A percentile compares a stretch with the other conserved stretches of the same genome.
Conservation (phyloP, 2,888 invertebrate genomes). For the Bhutanitis thaidina region DNA sequence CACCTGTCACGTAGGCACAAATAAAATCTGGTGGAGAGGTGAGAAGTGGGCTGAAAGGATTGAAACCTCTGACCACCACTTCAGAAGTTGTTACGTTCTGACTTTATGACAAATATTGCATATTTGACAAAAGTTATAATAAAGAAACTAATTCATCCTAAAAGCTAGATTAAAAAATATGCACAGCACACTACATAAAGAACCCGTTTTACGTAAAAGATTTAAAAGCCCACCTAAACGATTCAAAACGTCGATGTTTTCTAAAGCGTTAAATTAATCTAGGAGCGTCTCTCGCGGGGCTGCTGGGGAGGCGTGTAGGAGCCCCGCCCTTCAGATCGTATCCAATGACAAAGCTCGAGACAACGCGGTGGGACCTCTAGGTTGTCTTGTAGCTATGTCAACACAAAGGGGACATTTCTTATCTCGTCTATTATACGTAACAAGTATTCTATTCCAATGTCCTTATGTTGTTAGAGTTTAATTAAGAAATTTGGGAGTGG, state of each 20-base stretch:
- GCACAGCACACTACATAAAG: neutral
- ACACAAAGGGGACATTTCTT: neutral
- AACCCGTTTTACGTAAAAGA: neutral
- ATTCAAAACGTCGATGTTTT: neutral
- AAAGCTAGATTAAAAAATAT: neutral
- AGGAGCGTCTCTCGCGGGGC: neutral
- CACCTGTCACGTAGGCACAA: too few relatives aligned
- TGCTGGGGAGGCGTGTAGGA: constrained; percentile 6
- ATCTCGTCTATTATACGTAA: neutral
- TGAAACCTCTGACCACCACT: too few relatives aligned
- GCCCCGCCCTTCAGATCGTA: neutral
- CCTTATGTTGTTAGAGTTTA: too few relatives aligned
- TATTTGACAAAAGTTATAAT: too few relatives aligned
- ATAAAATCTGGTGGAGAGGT: too few relatives aligned
- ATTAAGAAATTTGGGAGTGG: too few relatives aligned
- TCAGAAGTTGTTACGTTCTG: too few relatives aligned
- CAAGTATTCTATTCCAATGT: too few relatives aligned
- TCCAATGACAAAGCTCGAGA: constrained; percentile 11
- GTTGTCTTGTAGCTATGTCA: neutral
- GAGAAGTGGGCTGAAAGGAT: too few relatives aligned
- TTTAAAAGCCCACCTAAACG: too few relatives aligned
- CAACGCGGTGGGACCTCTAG: constrained; percentile 3
- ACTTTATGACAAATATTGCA: too few relatives aligned
- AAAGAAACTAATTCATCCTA: too few relatives aligned
- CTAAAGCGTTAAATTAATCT: constrained; percentile 14